A percentile compares a stretch with the other conserved stretches of the same genome.
phyloP scores from a whole-genome alignment of 2,888 invertebrate genomes.

The Nipponacmea schrenckii region DNA sequence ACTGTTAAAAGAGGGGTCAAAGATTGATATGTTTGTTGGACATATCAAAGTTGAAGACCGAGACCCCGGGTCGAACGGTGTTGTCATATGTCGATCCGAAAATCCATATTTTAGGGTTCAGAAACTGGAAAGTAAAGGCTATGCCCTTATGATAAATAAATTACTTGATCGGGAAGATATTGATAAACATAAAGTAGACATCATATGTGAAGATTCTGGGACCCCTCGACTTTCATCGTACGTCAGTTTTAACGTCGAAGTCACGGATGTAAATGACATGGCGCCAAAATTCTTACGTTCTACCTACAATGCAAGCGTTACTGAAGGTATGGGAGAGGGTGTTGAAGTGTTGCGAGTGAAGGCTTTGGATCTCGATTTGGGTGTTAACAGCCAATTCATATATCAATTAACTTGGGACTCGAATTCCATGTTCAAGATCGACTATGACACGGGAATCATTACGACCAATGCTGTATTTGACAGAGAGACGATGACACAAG shows the following conservation, averaged over 20 bases:
- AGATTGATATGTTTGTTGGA: conserved; percentile 46
- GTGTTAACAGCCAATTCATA: conserved; percentile 17
- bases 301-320: conserved; percentile 45
- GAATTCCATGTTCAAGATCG: conserved; percentile 41
- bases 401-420: conserved; percentile 12
- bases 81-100: conserved; percentile 39
- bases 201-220: conserved; percentile 57
- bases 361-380: conserved; percentile 40
- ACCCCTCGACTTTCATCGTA: conserved; percentile 41
- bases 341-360: conserved; percentile 44
- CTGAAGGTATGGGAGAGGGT: conserved; percentile 56
- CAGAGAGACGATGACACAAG: conserved; percentile 42
- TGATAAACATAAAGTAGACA: conserved; percentile 45
- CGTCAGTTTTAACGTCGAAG: conserved; percentile 46
- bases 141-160: conserved; percentile 39
- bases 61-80: conserved; percentile 46
- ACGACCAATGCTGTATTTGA: conserved; percentile 46
- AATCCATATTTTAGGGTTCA: conserved; percentile 31
- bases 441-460: conserved; percentile 47
- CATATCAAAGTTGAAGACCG: conserved; percentile 48
- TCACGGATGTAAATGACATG: conserved; percentile 61
- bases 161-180: conserved; percentile 53
- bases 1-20: conserved; percentile 40
- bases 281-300: conserved; percentile 49
- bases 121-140: conserved; percentile 25